Evolutionary conservation across 1,140 invertebrate species (phyloP).

Genomic region (Paralvinella palmiformis): DNA sequence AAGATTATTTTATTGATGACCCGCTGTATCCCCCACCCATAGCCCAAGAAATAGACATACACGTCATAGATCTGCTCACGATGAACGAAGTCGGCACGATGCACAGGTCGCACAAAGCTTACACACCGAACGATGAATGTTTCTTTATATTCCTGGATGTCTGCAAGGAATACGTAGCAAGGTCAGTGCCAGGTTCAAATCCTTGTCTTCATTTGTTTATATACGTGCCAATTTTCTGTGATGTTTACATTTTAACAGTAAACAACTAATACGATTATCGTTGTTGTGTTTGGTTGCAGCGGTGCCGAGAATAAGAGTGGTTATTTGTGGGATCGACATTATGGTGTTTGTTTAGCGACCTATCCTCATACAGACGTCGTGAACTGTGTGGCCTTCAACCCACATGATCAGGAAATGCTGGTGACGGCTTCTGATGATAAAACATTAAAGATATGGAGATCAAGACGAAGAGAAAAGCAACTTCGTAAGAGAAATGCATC

Average conservation of each 20-base stretch:
- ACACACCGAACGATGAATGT: conserved; percentile 80
- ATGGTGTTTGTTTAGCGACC: conserved; percentile 70
- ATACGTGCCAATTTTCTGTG: too few relatives aligned
- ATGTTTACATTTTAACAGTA: too few relatives aligned
- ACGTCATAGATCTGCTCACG: conserved; percentile 76
- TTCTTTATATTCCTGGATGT: conserved; percentile 87
- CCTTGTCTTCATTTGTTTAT: too few relatives aligned
- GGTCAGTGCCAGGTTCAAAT: conserved; percentile 53
- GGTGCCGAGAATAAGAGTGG: conserved; percentile 81
- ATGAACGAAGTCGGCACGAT: conserved; percentile 74
- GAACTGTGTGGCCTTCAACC: conserved; percentile 83
- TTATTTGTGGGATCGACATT: conserved; percentile 81
- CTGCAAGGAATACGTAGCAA: conserved; percentile 77
- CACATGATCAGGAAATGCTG: conserved; percentile 72
- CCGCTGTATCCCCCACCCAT: conserved; percentile 77
- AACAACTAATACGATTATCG: too few relatives aligned
- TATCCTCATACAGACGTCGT: conserved; percentile 76
- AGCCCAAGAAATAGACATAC: conserved; percentile 86
- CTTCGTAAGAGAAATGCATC: too few relatives aligned
- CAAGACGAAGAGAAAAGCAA: conserved; percentile 26
- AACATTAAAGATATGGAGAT: conserved; percentile 67
- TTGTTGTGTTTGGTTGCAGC: conserved; percentile 58
- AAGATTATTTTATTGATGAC: conserved; percentile 70
- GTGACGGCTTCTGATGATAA: conserved; percentile 83
- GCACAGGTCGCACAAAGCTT: conserved; percentile 76